Base-by-base conservation (phyloP, 2,888 invertebrate species). In the Caradrina clavipalpis region DNA sequence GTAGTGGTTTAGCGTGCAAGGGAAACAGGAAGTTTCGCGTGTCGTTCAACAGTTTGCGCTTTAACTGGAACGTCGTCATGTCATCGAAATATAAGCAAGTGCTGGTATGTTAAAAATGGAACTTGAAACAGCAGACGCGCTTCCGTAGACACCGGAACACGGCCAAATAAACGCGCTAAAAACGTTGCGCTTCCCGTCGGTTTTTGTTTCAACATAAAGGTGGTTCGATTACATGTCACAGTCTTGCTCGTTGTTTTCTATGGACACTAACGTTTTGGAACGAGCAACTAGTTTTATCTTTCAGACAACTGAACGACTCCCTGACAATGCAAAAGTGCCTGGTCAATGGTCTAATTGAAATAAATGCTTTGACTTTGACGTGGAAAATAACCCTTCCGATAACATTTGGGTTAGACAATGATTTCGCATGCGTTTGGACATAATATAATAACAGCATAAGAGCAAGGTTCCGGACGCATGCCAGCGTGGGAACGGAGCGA, bases 11-110 rank as follows among this genome's bases (percentile, higher is more conserved):
- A 77, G 60, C 58, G 60, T 64, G 70, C 49, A 81, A 69, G 70
- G 69, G 74, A 72, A 75, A 79, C 79, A 77, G 82, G 82, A 82
- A 83, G 82, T 81, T 77, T 83, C 79, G 69, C 59, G 72, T 82
- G 71, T 83, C 84, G 78, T 70, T 76, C 59, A 63, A 73, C 81
- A 81, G 78, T 78, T 83, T 54, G 82, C 64, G 67, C 66, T 73
- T 79, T 70, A 76, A 74, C 76, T 73, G 65, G 78, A 78, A 76
- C 76, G 56, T 57, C 71, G 67, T 61, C 74, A 74, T 79, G 80
- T 75, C 77, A 73, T 75, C 69, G 74, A 68, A 81, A 81, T 74
- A 74, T 69, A 76, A 81, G 76, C 81, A 76, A 70, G 68, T 81
- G 55, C 56, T 65, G 62, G 59, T 63, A 70, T 67, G 63, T 76